These are phyloP conservation scores for Thrips palmi DNA, from an alignment of 1,140 invertebrate genomes.

Conservation along the genomic window DNA sequence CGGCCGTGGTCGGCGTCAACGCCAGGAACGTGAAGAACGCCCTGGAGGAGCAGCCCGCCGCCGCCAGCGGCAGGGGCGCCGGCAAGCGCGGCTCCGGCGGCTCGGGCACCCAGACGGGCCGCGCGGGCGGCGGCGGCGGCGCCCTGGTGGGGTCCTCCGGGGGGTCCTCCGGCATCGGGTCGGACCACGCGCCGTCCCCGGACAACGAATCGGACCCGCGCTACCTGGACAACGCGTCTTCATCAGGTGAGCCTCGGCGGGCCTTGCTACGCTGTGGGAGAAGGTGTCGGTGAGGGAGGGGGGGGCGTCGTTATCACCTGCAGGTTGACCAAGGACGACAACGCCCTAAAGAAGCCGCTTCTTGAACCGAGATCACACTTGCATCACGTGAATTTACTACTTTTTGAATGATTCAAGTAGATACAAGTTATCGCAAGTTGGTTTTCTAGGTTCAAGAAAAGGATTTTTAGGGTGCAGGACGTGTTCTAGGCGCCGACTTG, in stretches of 20 bases:
- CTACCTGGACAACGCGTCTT: conserved; percentile 19
- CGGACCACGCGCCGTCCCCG: conserved; percentile 64
- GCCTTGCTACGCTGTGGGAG: too few relatives aligned
- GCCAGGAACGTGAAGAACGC: too few relatives aligned
- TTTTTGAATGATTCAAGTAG: conserved; percentile 3
- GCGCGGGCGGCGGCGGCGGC: background rate
- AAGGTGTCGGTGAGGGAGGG: background rate
- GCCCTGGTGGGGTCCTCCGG: conserved; percentile 26
- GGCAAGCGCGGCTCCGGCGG: conserved; percentile 6
- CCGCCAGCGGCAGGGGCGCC: too few relatives aligned
- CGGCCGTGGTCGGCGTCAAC: conserved; percentile 41
- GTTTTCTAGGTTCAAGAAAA: too few relatives aligned
- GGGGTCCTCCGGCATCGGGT: conserved; percentile 63
- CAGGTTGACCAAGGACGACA: background rate
- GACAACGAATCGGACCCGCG: conserved; percentile 15
- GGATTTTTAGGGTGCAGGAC: too few relatives aligned
- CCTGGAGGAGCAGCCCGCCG: too few relatives aligned
- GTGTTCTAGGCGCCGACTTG: too few relatives aligned
- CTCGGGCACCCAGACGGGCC: conserved; percentile 1
- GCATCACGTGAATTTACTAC: background rate
- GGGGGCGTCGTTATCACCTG: background rate
- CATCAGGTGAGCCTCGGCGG: conserved; percentile 15
- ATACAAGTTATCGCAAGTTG: conserved; percentile 1
- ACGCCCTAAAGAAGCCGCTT: background rate
- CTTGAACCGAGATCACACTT: background rate